Conservation (phyloP, 2,113 vertebrate species). For the Mustela lutreola region DNA sequence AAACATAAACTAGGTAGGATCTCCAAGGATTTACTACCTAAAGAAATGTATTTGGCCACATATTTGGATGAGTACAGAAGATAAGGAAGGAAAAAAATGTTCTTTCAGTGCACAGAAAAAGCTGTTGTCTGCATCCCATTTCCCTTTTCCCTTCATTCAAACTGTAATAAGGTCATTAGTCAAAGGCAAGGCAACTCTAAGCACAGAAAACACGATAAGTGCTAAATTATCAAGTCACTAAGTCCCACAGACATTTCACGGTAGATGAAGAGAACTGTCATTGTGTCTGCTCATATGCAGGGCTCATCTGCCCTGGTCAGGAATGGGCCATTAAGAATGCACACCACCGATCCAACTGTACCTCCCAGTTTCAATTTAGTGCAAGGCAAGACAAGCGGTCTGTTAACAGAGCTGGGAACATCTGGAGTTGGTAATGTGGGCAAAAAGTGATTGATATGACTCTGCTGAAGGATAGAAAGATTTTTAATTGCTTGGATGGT, state of each 20-base stretch:
- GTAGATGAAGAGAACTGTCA: neutral
- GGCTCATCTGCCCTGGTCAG: neutral
- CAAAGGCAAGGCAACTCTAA: neutral
- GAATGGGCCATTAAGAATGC: neutral
- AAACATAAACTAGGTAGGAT: neutral
- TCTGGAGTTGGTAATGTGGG: slow-evolving; percentile 47
- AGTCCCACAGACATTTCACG: neutral
- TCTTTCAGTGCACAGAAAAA: neutral
- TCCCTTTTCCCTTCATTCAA: neutral
- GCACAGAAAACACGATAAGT: slow-evolving; percentile 21
- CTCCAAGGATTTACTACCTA: neutral
- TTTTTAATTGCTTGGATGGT: slow-evolving; percentile 51
- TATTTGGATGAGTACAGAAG: neutral
- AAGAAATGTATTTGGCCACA: neutral
- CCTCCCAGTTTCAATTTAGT: slow-evolving; percentile 38
- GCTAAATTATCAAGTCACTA: neutral
- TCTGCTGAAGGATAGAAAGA: slow-evolving; percentile 58
- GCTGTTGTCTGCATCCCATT: neutral
- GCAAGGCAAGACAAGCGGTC: slow-evolving; percentile 4
- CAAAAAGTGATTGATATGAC: slow-evolving; percentile 40
- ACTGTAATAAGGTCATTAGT: slow-evolving; percentile 26
- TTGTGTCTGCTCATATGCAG: neutral
- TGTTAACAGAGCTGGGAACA: slow-evolving; percentile 48
- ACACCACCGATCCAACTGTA: neutral
- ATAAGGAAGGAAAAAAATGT: neutral